Base-by-base conservation (phyloP, 2,888 invertebrate genomes). In the Plebejus argus region DNA sequence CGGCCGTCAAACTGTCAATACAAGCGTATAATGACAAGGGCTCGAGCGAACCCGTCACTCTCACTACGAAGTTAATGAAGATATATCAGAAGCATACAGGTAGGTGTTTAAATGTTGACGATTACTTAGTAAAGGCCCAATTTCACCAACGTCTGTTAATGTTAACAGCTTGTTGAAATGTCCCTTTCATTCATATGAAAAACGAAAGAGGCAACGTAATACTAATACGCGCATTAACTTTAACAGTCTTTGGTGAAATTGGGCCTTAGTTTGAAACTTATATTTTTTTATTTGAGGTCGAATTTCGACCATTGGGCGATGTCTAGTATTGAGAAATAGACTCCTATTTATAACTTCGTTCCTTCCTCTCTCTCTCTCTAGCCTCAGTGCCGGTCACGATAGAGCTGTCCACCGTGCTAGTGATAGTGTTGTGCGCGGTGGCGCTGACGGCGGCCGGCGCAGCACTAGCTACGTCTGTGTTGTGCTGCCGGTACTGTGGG, bases 331-430 rank as follows among this genome's bases (percentile, higher is more conserved):
- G 28, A 28, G 28, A 28, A 28, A 28, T 28, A 28, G 2, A 28
- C 28, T 28, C 28, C 28, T 28, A 28, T 28, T 28, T 28, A 28
- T 28, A 28, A 28, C 28, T 28, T 28, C 28, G 28, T 28, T 28
- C 28, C 28, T 28, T 28, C 1, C 28, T 28, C 66, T 61, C 23
- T 58, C 20, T 76, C 20, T 56, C 35, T 33, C 6, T 70, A 95
- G 96, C 96, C 39, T 95, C 76, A 15, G 81, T 81, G 1, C 80
- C 97, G 70, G 96, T 97, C 78, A 96, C 97, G 82, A 97, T 98
- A 83, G 97, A 98, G 87, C 94, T 98, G 84, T 98, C 98, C 15
- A 98, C 98, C 0, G 95, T 98, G 10, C 93, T 98, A 77, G 97
- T 97, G 20, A 95, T 98, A 79, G 95, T 98, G 39, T 96, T 97